A percentile compares a stretch with the other conserved stretches of the same genome.
Conservation (phyloP, 2,888 invertebrate genomes). For the Diadegma fenestrale region DNA sequence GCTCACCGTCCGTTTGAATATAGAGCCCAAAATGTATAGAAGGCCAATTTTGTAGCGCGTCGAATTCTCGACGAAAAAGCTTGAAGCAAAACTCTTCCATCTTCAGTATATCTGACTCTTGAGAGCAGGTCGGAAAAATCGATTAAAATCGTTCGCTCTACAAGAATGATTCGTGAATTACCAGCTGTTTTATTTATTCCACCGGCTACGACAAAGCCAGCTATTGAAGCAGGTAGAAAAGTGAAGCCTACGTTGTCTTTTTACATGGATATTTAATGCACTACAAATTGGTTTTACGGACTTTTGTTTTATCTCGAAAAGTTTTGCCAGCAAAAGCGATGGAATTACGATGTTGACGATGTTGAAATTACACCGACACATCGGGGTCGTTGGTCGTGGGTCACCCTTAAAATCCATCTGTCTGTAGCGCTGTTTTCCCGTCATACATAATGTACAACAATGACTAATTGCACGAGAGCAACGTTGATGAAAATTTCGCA, state of each 20-base stretch:
- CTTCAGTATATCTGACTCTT: not conserved
- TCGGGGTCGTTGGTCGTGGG: not conserved
- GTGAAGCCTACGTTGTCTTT: not conserved
- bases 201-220: not conserved
- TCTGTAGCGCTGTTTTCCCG: not conserved
- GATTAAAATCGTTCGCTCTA: not conserved
- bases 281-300: not conserved
- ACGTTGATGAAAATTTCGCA: not conserved
- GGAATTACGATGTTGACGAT: not conserved
- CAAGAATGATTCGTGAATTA: not conserved
- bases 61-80: not conserved
- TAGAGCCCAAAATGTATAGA: not conserved
- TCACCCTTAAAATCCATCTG: not conserved
- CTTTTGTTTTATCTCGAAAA: not conserved
- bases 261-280: not conserved
- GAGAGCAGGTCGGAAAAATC: not conserved
- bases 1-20: not conserved
- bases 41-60: not conserved
- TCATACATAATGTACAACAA: not conserved
- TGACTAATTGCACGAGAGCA: not conserved
- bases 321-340: not conserved
- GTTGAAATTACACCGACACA: not conserved
- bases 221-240: not conserved
- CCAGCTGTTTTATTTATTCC: not conserved
- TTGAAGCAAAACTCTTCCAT: not conserved